Evolutionary conservation across 2,888 invertebrate species (phyloP), one percentile per base, ranked within the genome.

Genomic region (Melinaea marsaeus): DNA sequence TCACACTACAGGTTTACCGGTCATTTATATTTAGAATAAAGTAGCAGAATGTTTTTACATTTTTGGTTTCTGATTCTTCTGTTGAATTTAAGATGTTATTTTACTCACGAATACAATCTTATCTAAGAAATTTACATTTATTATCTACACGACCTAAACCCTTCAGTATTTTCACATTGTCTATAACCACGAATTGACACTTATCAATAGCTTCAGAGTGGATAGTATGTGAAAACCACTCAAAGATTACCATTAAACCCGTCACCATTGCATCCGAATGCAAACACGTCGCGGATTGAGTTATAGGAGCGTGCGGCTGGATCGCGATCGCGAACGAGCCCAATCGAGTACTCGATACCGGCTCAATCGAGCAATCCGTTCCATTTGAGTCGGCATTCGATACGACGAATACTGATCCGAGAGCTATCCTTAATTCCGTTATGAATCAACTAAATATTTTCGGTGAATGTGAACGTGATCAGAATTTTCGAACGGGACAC

Each of bases 271-370:
- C 75, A 80, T 76, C 73, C 75, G 72, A 77, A 80, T 76, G 76
- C 80, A 80, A 81, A 81, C 79, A 79, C 75, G 77, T 78, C 69
- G 74, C 74, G 72, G 78, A 82, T 81, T 75, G 80, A 79, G 79
- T 84, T 79, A 78, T 77, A 69, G 70, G 60, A 63, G 66, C 58
- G 66, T 60, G 64, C 57, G 65, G 57, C 54, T 57, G 60, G 67
- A 68, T 72, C 75, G 73, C 73, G 74, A 71, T 72, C 73, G 74
- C 75, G 73, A 70, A 72, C 71, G 68, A 68, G 72, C 74, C 78
- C 79, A 79, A 78, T 65, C 60, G 59, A 32, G 59, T 59, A 65
- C 65, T 57, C 77, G 77, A 78, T 80, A 81, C 79, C 70, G 77
- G 78, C 76, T 75, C 78, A 79, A 81, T 82, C 79, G 81, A 81